Base-by-base conservation (phyloP, 2,113 vertebrate species). In the Chionis minor region DNA sequence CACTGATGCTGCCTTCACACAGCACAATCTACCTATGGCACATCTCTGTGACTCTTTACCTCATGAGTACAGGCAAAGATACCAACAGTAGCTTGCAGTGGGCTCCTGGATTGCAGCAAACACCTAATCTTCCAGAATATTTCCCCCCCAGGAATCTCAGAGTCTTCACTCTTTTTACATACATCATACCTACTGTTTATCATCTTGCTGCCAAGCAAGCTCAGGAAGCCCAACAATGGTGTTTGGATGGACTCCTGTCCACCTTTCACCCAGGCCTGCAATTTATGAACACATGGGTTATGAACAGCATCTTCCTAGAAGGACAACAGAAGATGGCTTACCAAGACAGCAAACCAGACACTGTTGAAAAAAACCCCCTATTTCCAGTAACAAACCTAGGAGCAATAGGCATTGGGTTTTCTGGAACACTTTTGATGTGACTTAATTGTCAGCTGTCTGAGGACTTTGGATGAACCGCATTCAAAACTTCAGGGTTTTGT, bases 101-200 rank as follows among this genome's bases (percentile, higher is more conserved):
- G n/a, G 5, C 49, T 55, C 59, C 30, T 70, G 45, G 30, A 35
- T 30, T 65, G 38, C 61, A 78, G 70, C 20, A 59, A 59, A 72
- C 40, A 49, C n/a, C 13, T 27, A 6, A 14, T 21, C 45, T 47
- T 42, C 30, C 58, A 1, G 22, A 49, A 1, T n/a, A 6, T 14
- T 14, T 14, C 9, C 14, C 61, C 33, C 21, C n/a, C 28, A 45
- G 44, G 44, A 61, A 69, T 72, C 55, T 47, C 27, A 11, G 33
- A 30, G 9, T 18, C 12, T 3, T 21, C 26, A 4, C 47, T 63
- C 28, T 42, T 3, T 0, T 86, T 55, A 26, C n/a, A 2, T 32
- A 32, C 26, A n/a, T 67, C 28, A 38, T 63, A 45, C 42, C 8
- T n/a, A 2, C n/a, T 61, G 10, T 44, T 84, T 35, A 26, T 51